Conservation (phyloP, 2,797 vertebrate genomes). For the Pseudochirops corinnae region DNA sequence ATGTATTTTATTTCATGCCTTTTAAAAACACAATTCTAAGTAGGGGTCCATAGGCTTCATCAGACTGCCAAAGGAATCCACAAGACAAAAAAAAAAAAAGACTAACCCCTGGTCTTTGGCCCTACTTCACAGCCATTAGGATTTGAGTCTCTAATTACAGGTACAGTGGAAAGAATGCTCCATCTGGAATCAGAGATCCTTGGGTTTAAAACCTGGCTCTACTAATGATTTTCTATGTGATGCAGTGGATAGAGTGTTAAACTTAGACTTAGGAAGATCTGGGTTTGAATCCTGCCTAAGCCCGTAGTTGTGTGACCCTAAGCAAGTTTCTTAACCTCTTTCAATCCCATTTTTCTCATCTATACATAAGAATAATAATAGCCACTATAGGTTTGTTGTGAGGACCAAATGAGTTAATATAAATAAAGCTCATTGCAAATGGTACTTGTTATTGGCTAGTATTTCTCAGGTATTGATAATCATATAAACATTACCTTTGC, state of each 20-base stretch:
- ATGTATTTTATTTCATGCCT: not conserved
- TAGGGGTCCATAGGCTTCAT: not conserved
- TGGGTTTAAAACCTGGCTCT: not conserved
- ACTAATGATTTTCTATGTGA: not conserved
- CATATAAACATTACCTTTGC: not conserved
- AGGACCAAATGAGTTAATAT: not conserved
- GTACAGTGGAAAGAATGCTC: not conserved
- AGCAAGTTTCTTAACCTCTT: not conserved
- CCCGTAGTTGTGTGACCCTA: not conserved
- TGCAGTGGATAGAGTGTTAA: not conserved
- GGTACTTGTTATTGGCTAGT: not conserved
- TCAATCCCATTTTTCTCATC: not conserved
- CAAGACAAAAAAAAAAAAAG: not conserved
- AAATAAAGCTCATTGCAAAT: not conserved
- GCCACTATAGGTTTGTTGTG: not conserved
- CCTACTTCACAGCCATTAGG: not conserved
- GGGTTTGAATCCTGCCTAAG: not conserved
- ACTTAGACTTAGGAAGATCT: not conserved
- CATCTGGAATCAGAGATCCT: not conserved
- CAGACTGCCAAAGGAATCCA: not conserved
- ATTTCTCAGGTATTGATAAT: not conserved
- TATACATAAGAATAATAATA: not conserved
- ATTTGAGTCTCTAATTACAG: not conserved
- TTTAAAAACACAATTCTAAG: not conserved
- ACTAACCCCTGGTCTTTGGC: not conserved